A percentile compares a stretch with the other conserved stretches of the same genome.
Conservation (phyloP, 2,888 invertebrate genomes). For the Proisotoma minuta region DNA sequence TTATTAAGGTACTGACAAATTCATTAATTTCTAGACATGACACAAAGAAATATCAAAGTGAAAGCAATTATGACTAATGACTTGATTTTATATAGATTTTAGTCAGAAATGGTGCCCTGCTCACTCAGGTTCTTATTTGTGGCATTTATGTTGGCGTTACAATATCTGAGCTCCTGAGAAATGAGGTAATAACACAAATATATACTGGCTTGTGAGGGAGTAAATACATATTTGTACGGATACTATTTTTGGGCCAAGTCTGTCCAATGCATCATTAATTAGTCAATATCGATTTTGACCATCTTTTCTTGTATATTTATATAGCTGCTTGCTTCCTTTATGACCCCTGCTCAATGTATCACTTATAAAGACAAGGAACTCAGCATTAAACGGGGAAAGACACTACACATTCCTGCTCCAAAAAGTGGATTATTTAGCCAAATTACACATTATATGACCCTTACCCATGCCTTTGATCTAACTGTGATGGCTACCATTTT, state of each 20-base stretch:
- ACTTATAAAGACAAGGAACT: neutral
- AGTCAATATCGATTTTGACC: neutral
- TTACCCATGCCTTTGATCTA: neutral
- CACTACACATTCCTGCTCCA: neutral
- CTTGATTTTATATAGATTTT: too few species aligned
- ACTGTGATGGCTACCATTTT: constrained; percentile 2
- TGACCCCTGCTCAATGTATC: neutral
- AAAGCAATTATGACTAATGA: too few species aligned
- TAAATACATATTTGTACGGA: too few species aligned
- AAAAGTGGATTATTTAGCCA: neutral
- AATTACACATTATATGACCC: constrained; percentile 2
- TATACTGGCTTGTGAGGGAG: too few species aligned
- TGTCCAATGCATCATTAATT: neutral
- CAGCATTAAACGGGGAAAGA: neutral
- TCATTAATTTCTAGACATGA: too few species aligned
- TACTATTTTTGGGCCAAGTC: too few species aligned
- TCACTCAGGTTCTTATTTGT: neutral
- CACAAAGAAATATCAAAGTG: too few species aligned
- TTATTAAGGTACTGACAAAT: too few species aligned
- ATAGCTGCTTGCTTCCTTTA: neutral
- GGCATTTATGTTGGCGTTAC: neutral
- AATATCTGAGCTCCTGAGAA: neutral
- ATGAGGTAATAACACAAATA: neutral
- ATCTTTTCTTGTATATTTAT: too few species aligned
- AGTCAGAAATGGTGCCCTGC: neutral